Percentiles rank a stretch among this genome's conserved stretches.
phyloP scores from a whole-genome alignment of 1,140 invertebrate species.

The Pseudoatta argentina region DNA sequence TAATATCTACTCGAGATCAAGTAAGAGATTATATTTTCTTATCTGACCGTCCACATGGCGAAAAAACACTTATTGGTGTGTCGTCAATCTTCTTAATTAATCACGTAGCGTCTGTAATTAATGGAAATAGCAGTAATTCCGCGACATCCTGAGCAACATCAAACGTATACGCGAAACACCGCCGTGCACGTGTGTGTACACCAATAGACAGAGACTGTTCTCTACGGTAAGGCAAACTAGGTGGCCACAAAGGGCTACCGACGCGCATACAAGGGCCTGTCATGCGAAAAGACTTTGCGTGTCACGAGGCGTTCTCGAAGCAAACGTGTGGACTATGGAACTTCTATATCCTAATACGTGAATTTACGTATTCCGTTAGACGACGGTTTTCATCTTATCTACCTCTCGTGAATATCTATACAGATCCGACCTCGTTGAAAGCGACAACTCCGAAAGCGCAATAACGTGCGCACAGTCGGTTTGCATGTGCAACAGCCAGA shows the following conservation, averaged over 20 bases:
- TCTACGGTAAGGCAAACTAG: conserved; percentile 41
- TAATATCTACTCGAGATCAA: background rate
- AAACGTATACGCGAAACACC: conserved; percentile 23
- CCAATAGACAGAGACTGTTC: conserved; percentile 22
- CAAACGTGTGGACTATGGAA: background rate
- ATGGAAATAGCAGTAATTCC: conserved; percentile 34
- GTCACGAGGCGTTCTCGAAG: conserved; percentile 17
- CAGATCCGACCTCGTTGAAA: background rate
- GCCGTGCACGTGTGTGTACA: background rate
- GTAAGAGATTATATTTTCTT: background rate
- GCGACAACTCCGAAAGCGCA: background rate
- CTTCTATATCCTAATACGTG: background rate
- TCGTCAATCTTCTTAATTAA: conserved; percentile 42
- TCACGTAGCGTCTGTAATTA: conserved; percentile 1
- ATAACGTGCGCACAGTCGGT: background rate
- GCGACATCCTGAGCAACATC: conserved; percentile 33
- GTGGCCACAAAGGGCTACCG: conserved; percentile 48
- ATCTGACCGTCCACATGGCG: conserved; percentile 20
- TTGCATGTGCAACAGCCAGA: background rate
- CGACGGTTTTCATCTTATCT: background rate
- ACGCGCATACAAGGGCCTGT: conserved; percentile 41
- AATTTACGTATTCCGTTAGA: conserved; percentile 11
- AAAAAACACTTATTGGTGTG: conserved; percentile 19
- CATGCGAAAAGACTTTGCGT: conserved; percentile 57
- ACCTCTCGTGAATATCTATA: too few relatives aligned